Evolutionary conservation across 2,888 invertebrate species (phyloP), one percentile per base, ranked within the genome.

Genomic region (Lasioglossum lativentre): DNA sequence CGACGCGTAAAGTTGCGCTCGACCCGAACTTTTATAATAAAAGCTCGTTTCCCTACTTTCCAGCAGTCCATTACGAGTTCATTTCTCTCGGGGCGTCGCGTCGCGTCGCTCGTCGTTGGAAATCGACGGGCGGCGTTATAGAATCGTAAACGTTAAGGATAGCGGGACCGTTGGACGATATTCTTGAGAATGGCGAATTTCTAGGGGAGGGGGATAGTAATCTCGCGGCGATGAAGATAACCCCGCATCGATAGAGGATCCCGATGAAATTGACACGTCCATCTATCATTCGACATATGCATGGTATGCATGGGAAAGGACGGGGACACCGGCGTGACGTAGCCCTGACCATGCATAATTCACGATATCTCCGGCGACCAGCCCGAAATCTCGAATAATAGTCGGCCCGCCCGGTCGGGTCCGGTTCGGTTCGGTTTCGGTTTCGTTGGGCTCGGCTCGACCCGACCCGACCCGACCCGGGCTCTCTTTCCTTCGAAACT

Each of bases 301-400:
- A 88, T 85, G 88, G 91, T 86, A 92, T 91, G 92, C 90, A 92
- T 92, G 92, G 91, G 91, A 91, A 92, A 90, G 88, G 86, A 71
- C 77, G 59, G 82, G 79, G 82, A 77, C 84, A 86, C 78, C 83
- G 90, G 82, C 78, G 84, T 83, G 88, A 87, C 86, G 77, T 81
- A 78, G 86, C 86, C 91, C 92, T 92, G 91, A 91, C 92, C 93
- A 93, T 93, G 94, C 94, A 93, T 93, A 94, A 93, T 93, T 94
- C 93, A 93, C 92, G 91, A 90, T 93, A 93, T 93, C 93, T 93
- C 89, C 80, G 88, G 88, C 87, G 90, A 88, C 89, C 94, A 93
- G 92, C 88, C 92, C 92, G 88, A 92, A 94, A 93, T 93, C 91
- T 92, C 93, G 93, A 94, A 93, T 93, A 93, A 93, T 92, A 93